phyloP scores from a whole-genome alignment of 2,888 invertebrate species.

The Reticulitermes lucifugus region DNA sequence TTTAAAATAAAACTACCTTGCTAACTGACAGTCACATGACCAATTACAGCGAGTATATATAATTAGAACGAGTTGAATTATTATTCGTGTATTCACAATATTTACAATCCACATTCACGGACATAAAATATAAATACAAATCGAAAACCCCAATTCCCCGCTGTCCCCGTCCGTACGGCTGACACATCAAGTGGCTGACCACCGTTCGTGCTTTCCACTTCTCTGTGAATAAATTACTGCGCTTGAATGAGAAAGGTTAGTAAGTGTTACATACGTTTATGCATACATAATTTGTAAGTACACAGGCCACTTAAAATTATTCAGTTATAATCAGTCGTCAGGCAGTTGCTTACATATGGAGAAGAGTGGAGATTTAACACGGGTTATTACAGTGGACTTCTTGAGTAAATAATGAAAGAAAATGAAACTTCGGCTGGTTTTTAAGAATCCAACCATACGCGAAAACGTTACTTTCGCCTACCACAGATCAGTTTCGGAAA shows the following conservation, averaged over 20 bases:
- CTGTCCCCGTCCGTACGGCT: not conserved
- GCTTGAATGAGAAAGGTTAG: not conserved
- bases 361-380: not conserved
- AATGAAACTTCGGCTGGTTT: not conserved
- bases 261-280: no score
- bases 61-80: no score
- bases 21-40: no score
- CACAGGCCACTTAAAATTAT: conserved; percentile 21
- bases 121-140: no score
- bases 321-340: conserved; percentile 21
- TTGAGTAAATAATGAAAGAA: not conserved
- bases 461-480: not conserved
- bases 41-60: no score
- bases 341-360: not conserved
- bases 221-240: conserved; percentile 19
- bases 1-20: no score
- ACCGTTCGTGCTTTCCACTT: conserved; percentile 12
- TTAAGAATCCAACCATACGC: not conserved
- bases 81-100: no score
- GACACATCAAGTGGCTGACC: conserved; percentile 7
- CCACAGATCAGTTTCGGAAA: no score
- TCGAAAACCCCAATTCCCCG: no score
- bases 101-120: no score
- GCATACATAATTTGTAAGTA: not conserved
- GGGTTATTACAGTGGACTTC: no score